Conservation (phyloP, 2,888 invertebrate species). For the Hirudinaria manillensis region DNA sequence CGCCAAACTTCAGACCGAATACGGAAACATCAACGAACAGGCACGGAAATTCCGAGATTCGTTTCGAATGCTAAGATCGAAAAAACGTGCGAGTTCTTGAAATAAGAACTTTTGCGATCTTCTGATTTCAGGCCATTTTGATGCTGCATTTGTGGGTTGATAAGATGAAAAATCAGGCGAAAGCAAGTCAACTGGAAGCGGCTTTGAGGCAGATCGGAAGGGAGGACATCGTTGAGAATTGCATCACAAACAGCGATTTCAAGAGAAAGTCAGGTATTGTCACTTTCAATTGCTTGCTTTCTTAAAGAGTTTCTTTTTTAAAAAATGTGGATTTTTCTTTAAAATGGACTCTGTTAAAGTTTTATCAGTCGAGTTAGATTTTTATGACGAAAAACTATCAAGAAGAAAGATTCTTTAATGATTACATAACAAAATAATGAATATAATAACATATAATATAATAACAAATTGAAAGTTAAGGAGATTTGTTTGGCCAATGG, state of each 20-base stretch:
- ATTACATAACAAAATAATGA: too few relatives aligned
- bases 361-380: too few relatives aligned
- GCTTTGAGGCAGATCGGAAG: constrained; percentile 35
- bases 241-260: constrained; percentile 12
- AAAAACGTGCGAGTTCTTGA: too few relatives aligned
- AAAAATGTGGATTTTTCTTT: background rate
- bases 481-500: too few relatives aligned
- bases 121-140: constrained; percentile 68
- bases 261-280: background rate
- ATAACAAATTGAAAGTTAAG: too few relatives aligned
- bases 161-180: constrained; percentile 74
- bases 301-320: background rate
- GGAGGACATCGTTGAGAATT: constrained; percentile 35
- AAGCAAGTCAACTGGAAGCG: constrained; percentile 21
- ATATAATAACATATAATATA: too few relatives aligned
- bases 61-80: background rate
- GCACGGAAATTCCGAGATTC: background rate
- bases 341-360: background rate
- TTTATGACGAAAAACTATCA: too few relatives aligned
- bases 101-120: too few relatives aligned
- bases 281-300: background rate
- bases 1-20: constrained; percentile 70
- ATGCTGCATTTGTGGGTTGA: constrained; percentile 90
- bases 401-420: too few relatives aligned
- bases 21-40: constrained; percentile 49